Evolutionary conservation across 2,888 invertebrate genomes (phyloP), one percentile per base, ranked within the genome.

Genomic region (Athalia rosae): DNA sequence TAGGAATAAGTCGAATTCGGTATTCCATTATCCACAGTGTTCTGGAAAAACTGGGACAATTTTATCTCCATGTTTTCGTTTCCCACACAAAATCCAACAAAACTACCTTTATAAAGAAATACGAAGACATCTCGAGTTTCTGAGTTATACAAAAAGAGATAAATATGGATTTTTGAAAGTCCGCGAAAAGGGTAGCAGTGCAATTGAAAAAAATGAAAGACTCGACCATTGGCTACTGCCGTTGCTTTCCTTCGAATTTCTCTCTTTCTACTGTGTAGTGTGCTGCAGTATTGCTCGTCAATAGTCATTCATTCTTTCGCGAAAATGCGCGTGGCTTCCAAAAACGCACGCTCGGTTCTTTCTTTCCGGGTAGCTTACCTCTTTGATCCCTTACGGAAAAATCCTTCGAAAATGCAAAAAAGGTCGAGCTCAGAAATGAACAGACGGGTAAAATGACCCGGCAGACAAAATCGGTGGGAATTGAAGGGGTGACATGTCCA

Each of bases 401-500:
- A 82, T 82, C 81, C 83, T 80, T 28, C 28, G 80, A 85, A 84
- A 71, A 84, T 84, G 82, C 84, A 80, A 85, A 85, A 84, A 83
- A 83, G 84, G 82, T 77, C 61, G 62, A 62, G 43, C 81, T 80
- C 82, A 80, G 79, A 82, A 82, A 79, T 64, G 78, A 78, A 79
- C 64, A 80, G 80, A 76, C 79, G 78, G 76, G 81, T 78, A 81
- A 81, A 82, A 82, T 83, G 77, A 80, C 80, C 79, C 64, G 53
- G 67, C 79, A 78, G 77, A 79, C 80, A 79, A 84, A 85, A 87
- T 87, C 87, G 86, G 78, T 85, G 85, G 82, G 84, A 87, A 87
- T 87, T 81, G 86, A 84, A 85, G 86, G 87, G 87, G 88, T 89
- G 89, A 89, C 87, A 85, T 88, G 88, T 89, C 89, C 88, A 89